These are phyloP conservation scores for Mustela lutreola DNA, from an alignment of 2,113 vertebrate species.

Conservation along the genomic window DNA sequence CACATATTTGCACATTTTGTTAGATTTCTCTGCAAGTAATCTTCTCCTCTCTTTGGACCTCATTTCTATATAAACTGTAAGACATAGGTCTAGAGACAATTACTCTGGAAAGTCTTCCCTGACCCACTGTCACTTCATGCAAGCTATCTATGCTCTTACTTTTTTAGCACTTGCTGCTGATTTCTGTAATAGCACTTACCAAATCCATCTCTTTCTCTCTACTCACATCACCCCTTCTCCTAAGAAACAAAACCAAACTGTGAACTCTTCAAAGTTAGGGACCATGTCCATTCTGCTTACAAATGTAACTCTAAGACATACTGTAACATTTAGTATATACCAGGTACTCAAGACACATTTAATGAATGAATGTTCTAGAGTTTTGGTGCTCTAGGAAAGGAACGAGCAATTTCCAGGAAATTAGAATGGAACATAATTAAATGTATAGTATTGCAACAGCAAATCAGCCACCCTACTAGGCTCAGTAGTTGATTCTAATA, in stretches of 20 bases:
- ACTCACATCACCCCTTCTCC: neutral
- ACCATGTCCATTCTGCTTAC: neutral
- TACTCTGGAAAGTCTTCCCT: constrained; percentile 9
- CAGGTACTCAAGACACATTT: neutral
- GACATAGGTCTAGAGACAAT: neutral
- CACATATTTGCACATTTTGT: neutral
- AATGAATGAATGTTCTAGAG: neutral
- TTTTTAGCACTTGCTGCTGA: neutral
- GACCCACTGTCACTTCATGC: neutral
- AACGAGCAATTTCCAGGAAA: neutral
- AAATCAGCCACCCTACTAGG: constrained; percentile 1
- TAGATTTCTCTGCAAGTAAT: neutral
- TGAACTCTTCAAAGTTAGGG: neutral
- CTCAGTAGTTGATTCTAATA: constrained; percentile 20
- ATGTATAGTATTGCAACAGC: neutral
- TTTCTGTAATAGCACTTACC: neutral
- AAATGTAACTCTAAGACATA: neutral
- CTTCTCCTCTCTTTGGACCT: neutral
- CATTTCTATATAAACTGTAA: constrained; percentile 20
- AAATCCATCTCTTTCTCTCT: neutral
- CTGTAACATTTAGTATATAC: neutral
- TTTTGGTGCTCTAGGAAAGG: neutral
- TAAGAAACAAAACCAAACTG: constrained; percentile 29
- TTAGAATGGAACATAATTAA: neutral
- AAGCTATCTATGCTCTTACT: neutral